These are phyloP conservation scores for Clitarchus hookeri DNA, from an alignment of 2,888 invertebrate species.

Conservation along the genomic window DNA sequence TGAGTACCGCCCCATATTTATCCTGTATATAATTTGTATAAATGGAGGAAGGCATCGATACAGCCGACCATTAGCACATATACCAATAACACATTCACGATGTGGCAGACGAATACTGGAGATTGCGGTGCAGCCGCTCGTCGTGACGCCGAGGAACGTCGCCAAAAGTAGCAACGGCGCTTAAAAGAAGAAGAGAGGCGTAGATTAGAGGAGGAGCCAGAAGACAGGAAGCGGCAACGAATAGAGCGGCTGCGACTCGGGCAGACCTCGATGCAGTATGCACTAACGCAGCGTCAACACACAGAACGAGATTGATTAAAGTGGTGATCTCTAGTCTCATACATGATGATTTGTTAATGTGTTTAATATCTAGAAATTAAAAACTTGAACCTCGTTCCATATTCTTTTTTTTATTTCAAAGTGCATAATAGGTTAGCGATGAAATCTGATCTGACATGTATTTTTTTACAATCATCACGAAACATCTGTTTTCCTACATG, in stretches of 20 bases:
- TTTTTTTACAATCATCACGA: no score
- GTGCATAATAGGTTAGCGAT: no score
- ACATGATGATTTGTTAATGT: background rate
- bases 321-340: background rate
- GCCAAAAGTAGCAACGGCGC: background rate
- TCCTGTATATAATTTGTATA: background rate
- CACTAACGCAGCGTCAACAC: background rate
- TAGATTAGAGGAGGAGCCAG: background rate
- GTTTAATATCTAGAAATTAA: no score
- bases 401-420: no score
- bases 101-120: background rate
- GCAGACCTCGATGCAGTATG: background rate
- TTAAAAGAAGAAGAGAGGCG: background rate
- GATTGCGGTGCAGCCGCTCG: background rate
- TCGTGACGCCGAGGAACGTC: background rate
- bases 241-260: background rate
- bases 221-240: background rate
- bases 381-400: no score
- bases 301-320: background rate
- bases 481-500: no score
- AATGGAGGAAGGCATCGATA: background rate
- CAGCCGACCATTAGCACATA: background rate
- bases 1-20: background rate
- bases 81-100: background rate
- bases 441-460: no score